Conservation (phyloP, 2,797 vertebrate genomes). For the Smutsia gigantea region DNA sequence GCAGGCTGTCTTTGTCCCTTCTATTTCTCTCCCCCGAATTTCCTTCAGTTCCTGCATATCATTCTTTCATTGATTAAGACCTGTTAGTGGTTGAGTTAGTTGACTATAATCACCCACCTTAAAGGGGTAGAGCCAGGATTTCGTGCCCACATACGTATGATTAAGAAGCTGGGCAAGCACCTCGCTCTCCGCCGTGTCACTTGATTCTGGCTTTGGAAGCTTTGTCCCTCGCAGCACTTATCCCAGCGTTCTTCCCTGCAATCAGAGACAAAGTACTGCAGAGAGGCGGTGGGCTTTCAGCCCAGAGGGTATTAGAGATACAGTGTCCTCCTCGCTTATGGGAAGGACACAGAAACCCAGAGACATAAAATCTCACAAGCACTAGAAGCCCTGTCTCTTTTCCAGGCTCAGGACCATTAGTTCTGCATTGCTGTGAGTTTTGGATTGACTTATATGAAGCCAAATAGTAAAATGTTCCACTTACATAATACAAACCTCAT, state of each 20-base stretch:
- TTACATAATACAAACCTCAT: background rate
- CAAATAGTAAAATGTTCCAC: background rate
- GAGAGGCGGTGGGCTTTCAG: background rate
- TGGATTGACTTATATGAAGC: slow-evolving; percentile 42
- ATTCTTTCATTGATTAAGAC: background rate
- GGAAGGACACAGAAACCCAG: background rate
- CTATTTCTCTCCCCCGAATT: background rate
- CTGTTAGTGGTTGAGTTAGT: background rate
- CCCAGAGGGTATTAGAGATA: background rate
- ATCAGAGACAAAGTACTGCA: background rate
- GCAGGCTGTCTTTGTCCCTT: background rate
- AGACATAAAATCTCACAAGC: background rate
- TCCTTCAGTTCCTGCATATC: background rate
- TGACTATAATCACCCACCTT: background rate
- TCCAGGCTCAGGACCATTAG: background rate
- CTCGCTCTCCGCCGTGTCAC: rapidly evolving
- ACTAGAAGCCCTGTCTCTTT: background rate
- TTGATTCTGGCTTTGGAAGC: background rate
- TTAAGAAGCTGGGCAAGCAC: background rate
- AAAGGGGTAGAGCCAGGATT: background rate
- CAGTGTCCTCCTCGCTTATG: background rate
- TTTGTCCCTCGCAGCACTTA: rapidly evolving
- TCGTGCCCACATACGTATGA: background rate
- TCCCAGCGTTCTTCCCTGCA: background rate
- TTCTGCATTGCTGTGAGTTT: background rate